These are phyloP conservation scores for Oscheius sp. DNA, from an alignment of 2,888 invertebrate genomes.

Conservation along the genomic window DNA sequence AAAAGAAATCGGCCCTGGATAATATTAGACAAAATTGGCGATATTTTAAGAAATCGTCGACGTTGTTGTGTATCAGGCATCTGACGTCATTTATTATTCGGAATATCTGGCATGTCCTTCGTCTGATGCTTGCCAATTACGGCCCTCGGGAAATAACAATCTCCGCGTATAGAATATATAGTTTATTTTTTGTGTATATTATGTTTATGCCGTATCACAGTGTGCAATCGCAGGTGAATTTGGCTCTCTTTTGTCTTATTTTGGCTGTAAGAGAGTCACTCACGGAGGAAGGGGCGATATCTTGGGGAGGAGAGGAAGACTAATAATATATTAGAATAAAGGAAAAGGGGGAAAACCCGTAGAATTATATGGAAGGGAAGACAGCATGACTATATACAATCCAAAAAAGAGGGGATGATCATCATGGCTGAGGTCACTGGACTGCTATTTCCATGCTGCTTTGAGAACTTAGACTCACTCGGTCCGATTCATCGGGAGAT, in stretches of 20 bases:
- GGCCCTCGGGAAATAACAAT: too few relatives aligned
- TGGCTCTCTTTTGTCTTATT: conserved; percentile 5
- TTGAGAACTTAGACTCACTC: conserved; percentile 35
- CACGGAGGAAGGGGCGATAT: conserved; percentile 20
- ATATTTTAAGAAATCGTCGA: too few relatives aligned
- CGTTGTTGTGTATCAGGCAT: too few relatives aligned
- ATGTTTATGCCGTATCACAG: conserved; percentile 32
- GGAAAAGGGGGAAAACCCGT: conserved; percentile 11
- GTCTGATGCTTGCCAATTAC: too few relatives aligned
- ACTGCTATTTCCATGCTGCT: conserved; percentile 39
- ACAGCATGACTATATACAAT: conserved; percentile 2
- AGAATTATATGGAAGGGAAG: conserved; percentile 7
- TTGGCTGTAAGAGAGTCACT: conserved; percentile 24
- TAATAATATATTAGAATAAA: neutral
- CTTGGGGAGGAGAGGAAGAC: too few relatives aligned
- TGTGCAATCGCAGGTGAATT: conserved; percentile 23
- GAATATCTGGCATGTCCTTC: too few relatives aligned
- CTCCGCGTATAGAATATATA: too few relatives aligned
- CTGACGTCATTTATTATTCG: too few relatives aligned
- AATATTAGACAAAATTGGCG: too few relatives aligned
- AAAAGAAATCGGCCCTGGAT: too few relatives aligned
- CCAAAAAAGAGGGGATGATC: conserved; percentile 26
- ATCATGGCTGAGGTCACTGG: conserved; percentile 38
- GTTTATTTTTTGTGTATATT: neutral
- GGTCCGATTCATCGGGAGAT: conserved; percentile 36